phyloP scores from a whole-genome alignment of 2,888 invertebrate genomes.

The Plemyria rubiginata region DNA sequence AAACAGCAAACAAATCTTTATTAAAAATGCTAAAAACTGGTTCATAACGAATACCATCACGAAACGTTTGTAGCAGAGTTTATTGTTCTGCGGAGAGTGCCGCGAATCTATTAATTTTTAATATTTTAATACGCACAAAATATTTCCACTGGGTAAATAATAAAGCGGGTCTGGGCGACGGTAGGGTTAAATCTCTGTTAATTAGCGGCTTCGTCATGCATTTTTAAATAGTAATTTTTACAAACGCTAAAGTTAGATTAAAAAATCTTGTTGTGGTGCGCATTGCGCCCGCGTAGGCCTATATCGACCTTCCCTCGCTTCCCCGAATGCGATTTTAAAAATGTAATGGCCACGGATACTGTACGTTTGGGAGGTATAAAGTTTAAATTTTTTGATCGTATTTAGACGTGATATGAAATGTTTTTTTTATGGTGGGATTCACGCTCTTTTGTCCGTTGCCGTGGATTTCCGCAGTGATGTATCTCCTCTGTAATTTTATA shows the following conservation, averaged over 20 bases:
- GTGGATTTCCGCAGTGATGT: constrained; percentile 59
- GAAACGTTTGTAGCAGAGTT: constrained; percentile 30
- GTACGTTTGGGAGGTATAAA: constrained; percentile 76
- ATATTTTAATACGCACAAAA: constrained; percentile 84
- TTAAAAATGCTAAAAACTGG: background rate
- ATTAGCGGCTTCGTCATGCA: constrained; percentile 79
- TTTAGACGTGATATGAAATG: constrained; percentile 72
- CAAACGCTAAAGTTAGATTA: constrained; percentile 85
- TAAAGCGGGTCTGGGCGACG: constrained; percentile 79
- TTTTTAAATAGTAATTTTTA: constrained; percentile 85
- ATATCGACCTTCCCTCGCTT: constrained; percentile 62
- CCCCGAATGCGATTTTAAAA: constrained; percentile 78
- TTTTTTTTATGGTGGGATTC: constrained; percentile 59
- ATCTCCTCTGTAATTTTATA: constrained; percentile 61
- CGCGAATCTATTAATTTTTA: constrained; percentile 77
- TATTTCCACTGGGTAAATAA: constrained; percentile 82
- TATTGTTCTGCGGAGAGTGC: constrained; percentile 54
- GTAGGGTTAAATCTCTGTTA: constrained; percentile 85
- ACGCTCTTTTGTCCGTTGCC: constrained; percentile 33
- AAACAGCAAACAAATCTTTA: background rate
- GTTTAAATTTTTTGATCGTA: constrained; percentile 74
- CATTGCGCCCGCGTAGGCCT: constrained; percentile 74
- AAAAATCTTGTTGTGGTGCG: constrained; percentile 75
- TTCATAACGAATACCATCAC: background rate
- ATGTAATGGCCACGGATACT: constrained; percentile 73